phyloP scores from a whole-genome alignment of 2,888 invertebrate genomes.

The Cloeon dipterum region DNA sequence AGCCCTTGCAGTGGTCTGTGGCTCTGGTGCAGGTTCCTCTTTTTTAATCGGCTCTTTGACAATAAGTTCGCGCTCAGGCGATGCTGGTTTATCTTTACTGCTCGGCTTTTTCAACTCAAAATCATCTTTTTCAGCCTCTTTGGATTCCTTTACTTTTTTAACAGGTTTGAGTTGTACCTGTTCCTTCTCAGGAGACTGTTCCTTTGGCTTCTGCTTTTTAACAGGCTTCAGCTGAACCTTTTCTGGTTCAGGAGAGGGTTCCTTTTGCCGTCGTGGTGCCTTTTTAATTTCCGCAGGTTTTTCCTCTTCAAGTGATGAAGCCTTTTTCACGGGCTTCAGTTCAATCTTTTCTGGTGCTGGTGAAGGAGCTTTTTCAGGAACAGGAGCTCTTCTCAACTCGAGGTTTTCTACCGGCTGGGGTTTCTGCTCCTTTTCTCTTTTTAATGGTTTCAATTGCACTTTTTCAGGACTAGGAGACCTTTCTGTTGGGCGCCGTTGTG shows the following conservation, averaged over 20 bases:
- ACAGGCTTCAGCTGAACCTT: constrained; percentile 13
- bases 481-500: constrained; percentile 10
- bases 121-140: no score
- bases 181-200: constrained; percentile 8
- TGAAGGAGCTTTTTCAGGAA: constrained; percentile 8
- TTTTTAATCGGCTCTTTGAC: neutral
- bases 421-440: no score
- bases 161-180: no score
- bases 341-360: constrained; percentile 9
- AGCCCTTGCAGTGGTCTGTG: no score
- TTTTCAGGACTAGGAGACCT: constrained; percentile 11
- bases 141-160: no score
- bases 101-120: neutral
- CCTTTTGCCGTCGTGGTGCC: constrained; percentile 12
- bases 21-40: no score
- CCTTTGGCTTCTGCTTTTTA: constrained; percentile 11
- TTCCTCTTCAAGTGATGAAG: constrained; percentile 15
- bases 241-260: constrained; percentile 8
- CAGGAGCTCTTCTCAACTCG: constrained; percentile 8
- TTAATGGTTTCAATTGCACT: no score
- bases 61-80: neutral
- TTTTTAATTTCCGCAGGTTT: constrained; percentile 3
- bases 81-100: neutral
- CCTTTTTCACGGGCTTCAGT: constrained; percentile 17
- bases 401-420: constrained; percentile 3